Conservation (phyloP, 1,140 invertebrate species). For the Neodiprion lecontei region DNA sequence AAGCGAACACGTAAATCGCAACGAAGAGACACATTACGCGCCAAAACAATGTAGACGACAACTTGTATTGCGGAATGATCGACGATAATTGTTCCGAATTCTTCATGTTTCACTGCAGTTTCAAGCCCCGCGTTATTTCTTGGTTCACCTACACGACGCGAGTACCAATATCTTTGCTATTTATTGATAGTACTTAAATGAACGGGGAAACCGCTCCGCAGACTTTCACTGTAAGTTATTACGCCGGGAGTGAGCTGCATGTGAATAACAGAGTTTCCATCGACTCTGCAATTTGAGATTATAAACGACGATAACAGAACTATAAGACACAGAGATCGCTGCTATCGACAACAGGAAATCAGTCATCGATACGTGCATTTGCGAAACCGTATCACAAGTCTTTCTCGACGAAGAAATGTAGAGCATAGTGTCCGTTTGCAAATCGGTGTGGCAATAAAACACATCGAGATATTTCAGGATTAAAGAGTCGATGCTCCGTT, state of each 20-base stretch:
- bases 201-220: neutral
- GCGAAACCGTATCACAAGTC: neutral
- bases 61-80: too few species aligned
- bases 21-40: too few species aligned
- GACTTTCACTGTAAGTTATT: conserved; percentile 3
- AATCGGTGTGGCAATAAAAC: too few species aligned
- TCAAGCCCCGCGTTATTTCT: neutral
- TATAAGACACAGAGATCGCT: conserved; percentile 4
- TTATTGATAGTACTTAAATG: conserved; percentile 1
- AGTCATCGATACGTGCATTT: neutral
- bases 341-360: conserved; percentile 2
- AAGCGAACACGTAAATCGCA: too few species aligned
- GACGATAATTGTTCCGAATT: neutral
- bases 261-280: conserved; percentile 1
- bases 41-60: too few species aligned
- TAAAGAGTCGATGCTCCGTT: too few species aligned
- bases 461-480: too few species aligned
- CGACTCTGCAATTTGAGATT: neutral
- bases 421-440: neutral
- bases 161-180: neutral
- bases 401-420: neutral
- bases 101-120: too few species aligned
- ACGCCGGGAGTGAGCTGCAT: neutral
- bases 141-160: neutral
- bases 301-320: conserved; percentile 7